These are phyloP conservation scores for Lasioglossum vierecki DNA, from an alignment of 2,888 invertebrate species.

Conservation along the genomic window DNA sequence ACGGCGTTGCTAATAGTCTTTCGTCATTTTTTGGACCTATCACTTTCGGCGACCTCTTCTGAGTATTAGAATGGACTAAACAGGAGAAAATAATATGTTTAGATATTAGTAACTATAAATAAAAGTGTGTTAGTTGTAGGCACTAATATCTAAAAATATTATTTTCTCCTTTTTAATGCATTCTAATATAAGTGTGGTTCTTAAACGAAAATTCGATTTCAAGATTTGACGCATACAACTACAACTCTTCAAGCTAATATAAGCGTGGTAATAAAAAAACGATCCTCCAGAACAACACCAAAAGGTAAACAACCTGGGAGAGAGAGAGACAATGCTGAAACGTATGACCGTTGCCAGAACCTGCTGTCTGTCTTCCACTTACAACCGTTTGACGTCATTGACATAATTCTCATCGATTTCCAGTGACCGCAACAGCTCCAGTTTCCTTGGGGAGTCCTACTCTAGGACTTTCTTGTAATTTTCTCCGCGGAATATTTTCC, in stretches of 20 bases:
- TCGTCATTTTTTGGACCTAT: neutral
- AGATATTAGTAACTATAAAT: too few relatives aligned
- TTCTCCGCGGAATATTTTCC: neutral
- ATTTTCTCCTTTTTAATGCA: too few relatives aligned
- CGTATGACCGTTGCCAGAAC: constrained; percentile 14
- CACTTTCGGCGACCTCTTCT: neutral
- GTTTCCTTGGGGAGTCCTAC: neutral
- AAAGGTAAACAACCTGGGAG: neutral
- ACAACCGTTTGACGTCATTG: constrained; percentile 35
- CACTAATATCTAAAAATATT: too few relatives aligned
- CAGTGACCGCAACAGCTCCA: constrained; percentile 6
- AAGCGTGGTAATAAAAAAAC: too few relatives aligned
- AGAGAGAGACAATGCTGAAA: neutral
- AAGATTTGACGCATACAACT: too few relatives aligned
- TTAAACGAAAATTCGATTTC: too few relatives aligned
- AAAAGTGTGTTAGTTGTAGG: too few relatives aligned
- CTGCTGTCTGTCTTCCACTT: neutral
- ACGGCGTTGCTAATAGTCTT: neutral
- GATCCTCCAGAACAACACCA: neutral
- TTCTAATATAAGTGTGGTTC: too few relatives aligned
- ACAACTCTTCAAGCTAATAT: too few relatives aligned
- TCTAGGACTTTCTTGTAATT: neutral
- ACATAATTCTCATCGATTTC: constrained; percentile 42
- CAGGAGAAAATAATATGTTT: too few relatives aligned
- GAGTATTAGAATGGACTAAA: too few relatives aligned